Evolutionary conservation across 2,797 vertebrate genomes (phyloP).

Genomic region (Petrocephalus sullivani): DNA sequence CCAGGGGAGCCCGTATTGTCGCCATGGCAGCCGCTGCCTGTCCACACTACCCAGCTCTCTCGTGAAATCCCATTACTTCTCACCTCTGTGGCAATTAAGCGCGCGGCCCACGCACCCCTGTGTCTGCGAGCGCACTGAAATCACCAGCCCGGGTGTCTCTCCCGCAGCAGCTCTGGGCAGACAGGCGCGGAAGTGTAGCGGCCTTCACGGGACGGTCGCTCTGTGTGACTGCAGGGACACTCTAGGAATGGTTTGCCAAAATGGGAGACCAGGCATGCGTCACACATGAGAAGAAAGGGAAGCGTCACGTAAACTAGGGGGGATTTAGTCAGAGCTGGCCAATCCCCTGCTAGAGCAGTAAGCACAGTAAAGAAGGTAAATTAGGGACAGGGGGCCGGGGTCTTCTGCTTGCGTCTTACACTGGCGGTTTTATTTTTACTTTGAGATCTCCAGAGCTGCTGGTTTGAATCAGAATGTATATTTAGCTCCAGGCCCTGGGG

Average conservation of each 20-base stretch:
- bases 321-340: not conserved
- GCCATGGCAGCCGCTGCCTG: conserved; percentile 40
- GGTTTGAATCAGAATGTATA: not conserved
- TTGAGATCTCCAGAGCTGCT: not conserved
- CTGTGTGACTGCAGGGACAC: not conserved
- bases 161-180: conserved; percentile 31
- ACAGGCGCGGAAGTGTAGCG: no score
- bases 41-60: conserved; percentile 31
- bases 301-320: not conserved
- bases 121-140: not conserved
- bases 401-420: not conserved
- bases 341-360: not conserved
- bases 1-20: conserved; percentile 44
- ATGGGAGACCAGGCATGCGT: not conserved
- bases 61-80: conserved; percentile 26
- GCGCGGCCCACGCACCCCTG: conserved; percentile 18
- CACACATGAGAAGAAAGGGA: not conserved
- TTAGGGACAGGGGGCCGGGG: not conserved
- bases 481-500: conserved; percentile 9
- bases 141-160: conserved; percentile 26
- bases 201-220: not conserved
- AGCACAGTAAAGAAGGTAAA: not conserved
- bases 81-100: conserved; percentile 39
- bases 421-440: not conserved
- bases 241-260: not conserved